Base-by-base conservation (phyloP, 2,797 vertebrate species). In the Leptatherina wallacei region DNA sequence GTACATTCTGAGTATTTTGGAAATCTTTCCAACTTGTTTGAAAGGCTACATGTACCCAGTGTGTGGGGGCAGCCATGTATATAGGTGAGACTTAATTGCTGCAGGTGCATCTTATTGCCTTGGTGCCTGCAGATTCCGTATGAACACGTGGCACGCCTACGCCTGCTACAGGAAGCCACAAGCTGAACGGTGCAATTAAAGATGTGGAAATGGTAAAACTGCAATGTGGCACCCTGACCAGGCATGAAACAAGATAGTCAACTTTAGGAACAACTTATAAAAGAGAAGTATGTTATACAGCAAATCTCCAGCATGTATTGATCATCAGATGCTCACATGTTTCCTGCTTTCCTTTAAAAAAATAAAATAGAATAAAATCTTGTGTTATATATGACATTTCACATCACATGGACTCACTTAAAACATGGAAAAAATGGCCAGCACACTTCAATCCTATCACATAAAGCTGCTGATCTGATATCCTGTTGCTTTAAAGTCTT, bases 81-180 rank as follows among this genome's bases (percentile, higher is more conserved):
- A 70, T 62, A 74, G 51, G 30, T 71, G 11, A 69, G 33, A 38
- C 65, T 40, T 77, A 64, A 82, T 69, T 64, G 42, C 57, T 83
- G 75, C 73, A 84, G 83, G 69, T 85, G 80, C 60, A 73, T 51
- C 55, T 65, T 35, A 38, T 49, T 65, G 32, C 44, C 47, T 69
- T n/a, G 13, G 59, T 61, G 20, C 58, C 27, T 74, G 30, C 36
- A 61, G n/a, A 73, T 57, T 30, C 42, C 52, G 59, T 33, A 55
- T n/a, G 27, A 36, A 65, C 76, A 68, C 4, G 33, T 20, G n/a
- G 33, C 36, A 52, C 2, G 0, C 61, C 42, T 70, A 27, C 24
- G 20, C 49, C 65, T 64, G 47, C 60, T 59, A 33, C 58, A 67
- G 18, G 12, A 29, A 64, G 2, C 11, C 22, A 18, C 24, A 0